Percentiles rank a stretch among this genome's conserved stretches.
These are phyloP conservation scores for Phenganax stokvisi DNA, from an alignment of 92 coral and sea anemone genomes.

Conservation along the genomic window DNA sequence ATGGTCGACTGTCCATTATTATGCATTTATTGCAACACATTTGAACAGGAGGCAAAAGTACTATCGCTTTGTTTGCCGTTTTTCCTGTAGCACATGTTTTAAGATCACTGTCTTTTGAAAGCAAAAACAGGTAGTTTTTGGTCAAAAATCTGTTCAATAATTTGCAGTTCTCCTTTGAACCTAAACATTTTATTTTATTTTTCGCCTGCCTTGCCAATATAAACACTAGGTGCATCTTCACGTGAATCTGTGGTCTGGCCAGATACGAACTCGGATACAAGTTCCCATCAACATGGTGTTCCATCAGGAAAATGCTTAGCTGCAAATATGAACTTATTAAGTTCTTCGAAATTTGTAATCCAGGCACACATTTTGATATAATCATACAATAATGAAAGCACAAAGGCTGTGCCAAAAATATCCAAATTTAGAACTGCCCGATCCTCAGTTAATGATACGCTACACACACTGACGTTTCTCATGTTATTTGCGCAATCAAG, in stretches of 20 bases:
- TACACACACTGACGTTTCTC: too few species aligned
- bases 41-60: not conserved
- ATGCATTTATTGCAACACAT: constrained; percentile 55
- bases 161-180: constrained; percentile 45
- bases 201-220: constrained; percentile 33
- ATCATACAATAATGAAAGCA: not conserved
- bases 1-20: constrained; percentile 61
- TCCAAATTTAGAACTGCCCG: not conserved
- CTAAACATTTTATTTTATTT: constrained; percentile 26
- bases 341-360: constrained; percentile 42
- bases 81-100: not conserved
- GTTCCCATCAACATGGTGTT: constrained; percentile 44
- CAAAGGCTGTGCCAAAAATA: not conserved
- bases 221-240: constrained; percentile 34
- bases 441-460: too few species aligned
- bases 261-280: constrained; percentile 38
- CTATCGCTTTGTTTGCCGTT: not conserved
- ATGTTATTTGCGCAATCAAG: too few species aligned
- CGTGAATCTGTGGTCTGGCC: constrained; percentile 38
- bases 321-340: constrained; percentile 45
- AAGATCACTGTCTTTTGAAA: not conserved
- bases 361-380: constrained; percentile 38
- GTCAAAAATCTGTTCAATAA: constrained; percentile 12
- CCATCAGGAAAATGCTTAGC: constrained; percentile 52
- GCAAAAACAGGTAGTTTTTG: constrained; percentile 1